Conservation (phyloP, 2,113 vertebrate genomes). For the Ardeotis arabs region DNA sequence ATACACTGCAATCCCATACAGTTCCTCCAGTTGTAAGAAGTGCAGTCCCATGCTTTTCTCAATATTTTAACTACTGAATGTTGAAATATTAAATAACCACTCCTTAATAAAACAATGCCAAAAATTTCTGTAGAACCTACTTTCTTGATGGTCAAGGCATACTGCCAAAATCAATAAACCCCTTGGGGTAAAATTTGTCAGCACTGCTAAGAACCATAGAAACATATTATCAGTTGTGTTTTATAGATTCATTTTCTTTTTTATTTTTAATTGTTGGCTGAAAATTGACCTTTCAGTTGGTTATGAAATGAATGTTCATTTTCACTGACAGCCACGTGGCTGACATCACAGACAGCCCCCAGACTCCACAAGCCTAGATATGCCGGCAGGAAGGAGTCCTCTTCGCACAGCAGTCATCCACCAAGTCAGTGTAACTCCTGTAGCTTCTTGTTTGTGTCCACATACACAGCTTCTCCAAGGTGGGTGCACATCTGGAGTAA, state of each 20-base stretch:
- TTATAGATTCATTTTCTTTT: background rate
- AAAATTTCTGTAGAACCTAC: background rate
- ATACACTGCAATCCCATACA: background rate
- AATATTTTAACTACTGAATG: background rate
- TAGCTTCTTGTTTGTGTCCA: background rate
- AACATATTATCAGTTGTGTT: background rate
- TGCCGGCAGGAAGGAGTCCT: background rate
- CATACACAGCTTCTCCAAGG: background rate
- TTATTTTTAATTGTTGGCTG: background rate
- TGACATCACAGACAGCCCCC: background rate
- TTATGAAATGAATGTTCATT: background rate
- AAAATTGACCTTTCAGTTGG: background rate
- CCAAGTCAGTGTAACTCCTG: background rate
- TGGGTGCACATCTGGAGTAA: background rate
- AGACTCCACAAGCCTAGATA: background rate
- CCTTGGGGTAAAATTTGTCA: background rate
- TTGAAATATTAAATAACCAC: background rate
- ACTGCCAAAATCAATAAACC: background rate
- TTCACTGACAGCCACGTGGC: background rate
- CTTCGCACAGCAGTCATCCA: background rate
- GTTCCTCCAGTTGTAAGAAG: background rate
- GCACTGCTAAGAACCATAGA: background rate
- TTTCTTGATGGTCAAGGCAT: background rate
- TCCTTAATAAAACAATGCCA: background rate
- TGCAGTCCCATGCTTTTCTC: background rate